phyloP scores from a whole-genome alignment of 2,888 invertebrate genomes.

The Chrysopilus asiliformis region DNA sequence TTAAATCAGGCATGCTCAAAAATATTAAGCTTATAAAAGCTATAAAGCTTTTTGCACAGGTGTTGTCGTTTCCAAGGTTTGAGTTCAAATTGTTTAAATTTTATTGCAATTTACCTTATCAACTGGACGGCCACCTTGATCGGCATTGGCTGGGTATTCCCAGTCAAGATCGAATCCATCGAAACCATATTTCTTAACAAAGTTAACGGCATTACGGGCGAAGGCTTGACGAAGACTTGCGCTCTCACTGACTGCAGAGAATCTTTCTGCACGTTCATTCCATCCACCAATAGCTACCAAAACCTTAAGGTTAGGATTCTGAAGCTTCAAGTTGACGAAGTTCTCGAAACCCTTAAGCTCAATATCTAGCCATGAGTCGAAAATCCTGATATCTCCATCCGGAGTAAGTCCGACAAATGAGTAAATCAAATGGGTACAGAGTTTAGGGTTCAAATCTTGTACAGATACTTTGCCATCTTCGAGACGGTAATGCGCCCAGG shows the following conservation, averaged over 20 bases:
- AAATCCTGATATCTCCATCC: slow-evolving; percentile 36
- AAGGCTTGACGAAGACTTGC: slow-evolving; percentile 32
- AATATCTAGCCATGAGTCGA: slow-evolving; percentile 43
- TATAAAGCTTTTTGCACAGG: no score
- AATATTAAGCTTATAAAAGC: no score
- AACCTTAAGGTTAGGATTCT: slow-evolving; percentile 35
- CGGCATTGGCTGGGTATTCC: slow-evolving; percentile 40
- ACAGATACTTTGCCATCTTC: slow-evolving; percentile 48
- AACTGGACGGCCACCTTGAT: slow-evolving; percentile 7
- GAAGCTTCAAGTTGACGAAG: slow-evolving; percentile 34
- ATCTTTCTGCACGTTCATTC: slow-evolving; percentile 41
- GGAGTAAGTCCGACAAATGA: slow-evolving; percentile 47
- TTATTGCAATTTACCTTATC: slow-evolving; percentile 9
- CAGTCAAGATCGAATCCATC: slow-evolving; percentile 53
- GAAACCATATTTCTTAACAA: slow-evolving; percentile 39
- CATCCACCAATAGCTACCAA: slow-evolving; percentile 44
- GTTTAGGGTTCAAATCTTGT: slow-evolving; percentile 43
- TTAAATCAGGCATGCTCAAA: no score
- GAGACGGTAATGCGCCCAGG: slow-evolving; percentile 52
- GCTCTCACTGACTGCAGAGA: slow-evolving; percentile 31
- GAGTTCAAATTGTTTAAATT: no score
- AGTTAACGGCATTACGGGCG: slow-evolving; percentile 37
- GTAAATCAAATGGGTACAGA: slow-evolving; percentile 59
- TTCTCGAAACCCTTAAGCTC: slow-evolving; percentile 28
- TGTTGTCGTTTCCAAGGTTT: no score